Evolutionary conservation across 2,888 invertebrate genomes (phyloP).

Genomic region (Laspeyria flexula): DNA sequence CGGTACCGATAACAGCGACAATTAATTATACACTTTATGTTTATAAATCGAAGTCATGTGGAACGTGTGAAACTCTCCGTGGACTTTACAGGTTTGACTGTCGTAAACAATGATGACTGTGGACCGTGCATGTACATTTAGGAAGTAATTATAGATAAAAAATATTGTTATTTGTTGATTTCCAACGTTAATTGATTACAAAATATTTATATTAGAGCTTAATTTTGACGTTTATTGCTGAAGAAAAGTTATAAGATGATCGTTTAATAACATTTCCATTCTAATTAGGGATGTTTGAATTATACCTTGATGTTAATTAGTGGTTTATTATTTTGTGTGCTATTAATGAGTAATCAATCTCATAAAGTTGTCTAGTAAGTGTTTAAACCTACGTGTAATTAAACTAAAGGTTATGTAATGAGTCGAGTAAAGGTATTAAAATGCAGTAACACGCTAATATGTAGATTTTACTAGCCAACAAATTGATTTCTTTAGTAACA

Average conservation of each 20-base stretch:
- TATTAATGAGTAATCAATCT: neutral
- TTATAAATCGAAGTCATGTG: constrained; percentile 15
- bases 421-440: no score
- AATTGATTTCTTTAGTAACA: no score
- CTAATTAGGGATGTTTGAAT: neutral
- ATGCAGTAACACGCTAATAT: no score
- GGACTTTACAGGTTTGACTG: constrained; percentile 6
- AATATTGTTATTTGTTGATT: neutral
- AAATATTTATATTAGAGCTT: neutral
- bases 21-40: constrained; percentile 34
- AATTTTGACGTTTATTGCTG: constrained; percentile 3
- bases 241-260: neutral
- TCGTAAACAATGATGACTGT: constrained; percentile 7
- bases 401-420: no score
- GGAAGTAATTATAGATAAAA: neutral
- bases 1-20: constrained; percentile 58
- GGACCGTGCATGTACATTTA: neutral
- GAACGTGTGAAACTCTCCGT: constrained; percentile 36
- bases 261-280: neutral
- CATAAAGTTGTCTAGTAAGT: no score
- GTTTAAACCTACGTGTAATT: no score
- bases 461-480: no score
- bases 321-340: neutral
- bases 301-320: neutral
- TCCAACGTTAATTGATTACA: neutral